Conservation (phyloP, 2,888 invertebrate species). For the Eupeodes latifasciatus region DNA sequence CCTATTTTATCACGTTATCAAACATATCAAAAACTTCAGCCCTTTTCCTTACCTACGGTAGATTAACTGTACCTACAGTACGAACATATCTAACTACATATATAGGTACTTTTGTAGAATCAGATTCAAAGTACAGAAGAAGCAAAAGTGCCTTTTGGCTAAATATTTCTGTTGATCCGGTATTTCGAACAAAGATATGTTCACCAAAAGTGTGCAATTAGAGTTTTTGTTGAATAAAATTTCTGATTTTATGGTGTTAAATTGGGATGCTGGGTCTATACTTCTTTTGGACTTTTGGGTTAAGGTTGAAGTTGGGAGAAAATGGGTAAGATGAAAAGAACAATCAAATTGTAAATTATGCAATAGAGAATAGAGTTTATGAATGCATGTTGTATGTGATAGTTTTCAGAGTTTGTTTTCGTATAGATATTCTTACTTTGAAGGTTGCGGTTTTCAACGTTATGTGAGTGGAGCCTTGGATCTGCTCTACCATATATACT, state of each 20-base stretch:
- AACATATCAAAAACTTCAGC: too few relatives aligned
- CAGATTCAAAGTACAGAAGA: background rate
- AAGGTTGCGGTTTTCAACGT: too few relatives aligned
- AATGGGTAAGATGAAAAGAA: constrained; percentile 39
- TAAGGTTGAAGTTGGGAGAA: background rate
- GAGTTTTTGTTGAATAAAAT: constrained; percentile 69
- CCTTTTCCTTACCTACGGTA: too few relatives aligned
- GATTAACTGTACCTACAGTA: background rate
- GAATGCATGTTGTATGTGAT: background rate
- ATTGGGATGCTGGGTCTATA: background rate
- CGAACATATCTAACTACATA: too few relatives aligned
- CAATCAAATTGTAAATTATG: constrained; percentile 72
- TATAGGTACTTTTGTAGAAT: too few relatives aligned
- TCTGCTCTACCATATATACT: too few relatives aligned
- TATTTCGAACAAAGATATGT: background rate
- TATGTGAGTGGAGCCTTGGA: too few relatives aligned
- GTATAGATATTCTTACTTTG: too few relatives aligned
- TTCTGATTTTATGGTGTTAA: constrained; percentile 57
- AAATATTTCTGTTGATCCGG: background rate
- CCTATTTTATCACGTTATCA: too few relatives aligned
- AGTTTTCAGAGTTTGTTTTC: too few relatives aligned
- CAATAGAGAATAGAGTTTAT: constrained; percentile 61
- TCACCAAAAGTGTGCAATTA: constrained; percentile 65
- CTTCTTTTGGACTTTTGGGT: background rate
- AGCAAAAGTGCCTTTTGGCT: background rate